A percentile compares a stretch with the other conserved stretches of the same genome.
phyloP scores from a whole-genome alignment of 2,113 vertebrate species.

The Myocastor coypus region DNA sequence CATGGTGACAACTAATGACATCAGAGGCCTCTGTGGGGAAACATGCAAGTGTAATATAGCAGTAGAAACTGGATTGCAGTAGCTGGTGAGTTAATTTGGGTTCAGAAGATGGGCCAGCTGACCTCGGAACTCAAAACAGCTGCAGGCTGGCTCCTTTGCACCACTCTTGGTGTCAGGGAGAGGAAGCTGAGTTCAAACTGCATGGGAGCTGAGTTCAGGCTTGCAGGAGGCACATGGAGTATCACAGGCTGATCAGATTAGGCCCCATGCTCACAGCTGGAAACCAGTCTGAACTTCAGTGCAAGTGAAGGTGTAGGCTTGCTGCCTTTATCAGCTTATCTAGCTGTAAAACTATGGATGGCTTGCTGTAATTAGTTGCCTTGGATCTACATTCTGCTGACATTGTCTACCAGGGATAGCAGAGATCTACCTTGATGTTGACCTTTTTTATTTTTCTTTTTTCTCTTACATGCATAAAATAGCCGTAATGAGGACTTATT shows the following conservation, averaged over 20 bases:
- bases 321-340: neutral
- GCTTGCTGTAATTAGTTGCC: neutral
- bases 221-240: neutral
- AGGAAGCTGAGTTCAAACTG: neutral
- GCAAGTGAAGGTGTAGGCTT: neutral
- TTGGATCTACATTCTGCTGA: neutral
- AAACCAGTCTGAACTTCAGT: neutral
- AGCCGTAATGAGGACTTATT: neutral
- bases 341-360: neutral
- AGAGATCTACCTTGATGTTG: neutral
- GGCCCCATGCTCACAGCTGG: neutral
- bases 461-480: neutral
- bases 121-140: too few species aligned
- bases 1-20: neutral
- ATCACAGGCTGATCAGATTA: neutral
- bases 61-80: neutral
- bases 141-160: too few species aligned
- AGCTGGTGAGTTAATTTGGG: neutral
- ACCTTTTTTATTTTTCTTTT: neutral
- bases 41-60: neutral
- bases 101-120: neutral
- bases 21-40: neutral
- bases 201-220: neutral
- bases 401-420: too few species aligned
- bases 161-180: neutral